Evolutionary conservation across 2,113 vertebrate genomes (phyloP), one percentile per base, ranked within the genome.

Genomic region (Ophthalmolycus amberensis): DNA sequence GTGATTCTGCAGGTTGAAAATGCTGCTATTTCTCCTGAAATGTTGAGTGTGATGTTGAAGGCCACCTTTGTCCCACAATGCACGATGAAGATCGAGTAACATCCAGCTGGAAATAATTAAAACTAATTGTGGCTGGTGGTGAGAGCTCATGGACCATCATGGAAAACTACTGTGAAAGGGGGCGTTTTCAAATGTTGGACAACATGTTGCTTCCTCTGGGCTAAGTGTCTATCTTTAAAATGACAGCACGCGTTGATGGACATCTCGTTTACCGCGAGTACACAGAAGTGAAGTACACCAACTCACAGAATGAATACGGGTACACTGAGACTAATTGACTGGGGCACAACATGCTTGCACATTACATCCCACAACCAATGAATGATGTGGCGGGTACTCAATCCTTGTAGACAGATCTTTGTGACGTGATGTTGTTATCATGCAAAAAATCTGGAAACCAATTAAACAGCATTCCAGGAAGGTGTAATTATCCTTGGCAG

Each of bases 401-500:
- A 46, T 64, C 48, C 15, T 38, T 0, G 29, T 2, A 2, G 29
- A 3, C 20, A 29, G 12, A 10, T 44, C 37, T 69, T 42, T 44
- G 34, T 16, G 2, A 9, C 54, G 20, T 46, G 29, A 52, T 38
- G 27, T 48, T 59, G 46, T 59, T 60, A 12, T 60, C 40, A 16
- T 42, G n/a, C 25, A 77, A 65, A 50, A 71, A 67, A 29, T n/a
- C n/a, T 46, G n/a, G 7, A 63, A 71, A 78, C 9, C 29, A 58
- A 11, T 12, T 3, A 4, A 48, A 9, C 2, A 3, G 22, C 65
- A 15, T 62, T 38, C 27, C 70, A 75, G 48, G n/a, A 27, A 73
- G 52, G 52, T 63, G 50, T 56, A 64, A 73, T 82, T 62, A 69
- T 88, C 20, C 40, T 40, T 50, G 65, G 11, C 52, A 20, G 34